Conservation (phyloP, 2,888 invertebrate genomes). For the Hydriomena furcata region DNA sequence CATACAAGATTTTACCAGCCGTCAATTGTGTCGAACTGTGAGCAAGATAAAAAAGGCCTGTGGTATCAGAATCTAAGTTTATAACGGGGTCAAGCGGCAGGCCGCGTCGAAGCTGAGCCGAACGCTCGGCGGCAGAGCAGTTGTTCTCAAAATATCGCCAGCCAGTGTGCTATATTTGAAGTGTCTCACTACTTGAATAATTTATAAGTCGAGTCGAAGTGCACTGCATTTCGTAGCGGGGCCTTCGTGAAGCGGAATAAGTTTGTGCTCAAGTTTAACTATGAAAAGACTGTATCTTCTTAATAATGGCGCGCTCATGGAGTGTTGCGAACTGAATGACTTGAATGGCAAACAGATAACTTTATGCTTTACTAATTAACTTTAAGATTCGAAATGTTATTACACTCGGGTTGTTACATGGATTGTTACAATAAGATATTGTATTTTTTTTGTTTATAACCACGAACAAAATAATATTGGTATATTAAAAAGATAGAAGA, state of each 20-base stretch:
- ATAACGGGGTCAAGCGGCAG: conserved; percentile 56
- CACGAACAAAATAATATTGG: not conserved
- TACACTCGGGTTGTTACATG: no score
- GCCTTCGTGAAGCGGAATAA: conserved; percentile 56
- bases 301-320: conserved; percentile 23
- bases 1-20: conserved; percentile 5
- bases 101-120: conserved; percentile 39
- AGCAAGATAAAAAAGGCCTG: conserved; percentile 27
- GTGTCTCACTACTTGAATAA: conserved; percentile 80
- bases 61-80: conserved; percentile 35
- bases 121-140: conserved; percentile 44
- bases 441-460: not conserved
- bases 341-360: conserved; percentile 21
- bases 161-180: conserved; percentile 75
- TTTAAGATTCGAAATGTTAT: conserved; percentile 3
- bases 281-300: conserved; percentile 38
- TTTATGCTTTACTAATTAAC: conserved; percentile 13
- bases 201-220: conserved; percentile 75
- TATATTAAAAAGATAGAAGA: no score
- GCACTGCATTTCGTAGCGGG: conserved; percentile 71
- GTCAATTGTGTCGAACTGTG: conserved; percentile 18
- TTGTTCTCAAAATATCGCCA: conserved; percentile 75
- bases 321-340: conserved; percentile 21
- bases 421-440: no score
- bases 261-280: conserved; percentile 53